Evolutionary conservation across 1,140 invertebrate genomes (phyloP), one percentile per base, ranked within the genome.

Genomic region (Semibalanus balanoides): DNA sequence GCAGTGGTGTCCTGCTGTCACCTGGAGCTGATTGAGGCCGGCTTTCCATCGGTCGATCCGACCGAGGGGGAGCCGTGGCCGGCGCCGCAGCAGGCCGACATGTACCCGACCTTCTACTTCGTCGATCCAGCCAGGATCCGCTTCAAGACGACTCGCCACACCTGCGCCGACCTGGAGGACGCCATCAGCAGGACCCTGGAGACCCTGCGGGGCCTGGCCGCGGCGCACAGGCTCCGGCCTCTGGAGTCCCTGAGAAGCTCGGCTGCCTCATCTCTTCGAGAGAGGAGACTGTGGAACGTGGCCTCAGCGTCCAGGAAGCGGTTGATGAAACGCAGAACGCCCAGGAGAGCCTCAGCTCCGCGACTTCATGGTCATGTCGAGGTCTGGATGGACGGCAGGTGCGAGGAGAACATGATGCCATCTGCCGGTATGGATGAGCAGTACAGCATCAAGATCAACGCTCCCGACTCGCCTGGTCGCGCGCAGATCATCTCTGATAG

Each of bases 361-460:
- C 31, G n/a, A 72, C 35, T 76, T 30, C 75, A 30, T 64, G 28
- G 27, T 51, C 78, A 76, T 28, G 79, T 90, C 19, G 78, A 83
- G 0, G 82, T 91, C n/a, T 81, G 85, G 28, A 80, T 91, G 25
- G 83, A 82, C 29, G 81, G 81, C 25, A 81, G 83, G 0, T 92
- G 90, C 81, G 83, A 85, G 74, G 82, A 85, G 0, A 85, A 86
- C 75, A 9, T 30, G 29, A 11, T 72, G 70, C 91, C 91, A 0
- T 80, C 87, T 77, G 82, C 88, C n/a, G 77, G 86, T 17, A 92
- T 92, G 88, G 86, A 90, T 81, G 91, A 93, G 83, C 85, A 86
- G 78, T 92, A 90, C 91, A 84, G 87, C 87, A 87, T 80, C 29
- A 79, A 78, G 78, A 79, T 80, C 51, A 74, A 79, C 77, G 75